These are phyloP conservation scores for Tonatia bakeri DNA, from an alignment of 2,113 vertebrate genomes.

Conservation along the genomic window DNA sequence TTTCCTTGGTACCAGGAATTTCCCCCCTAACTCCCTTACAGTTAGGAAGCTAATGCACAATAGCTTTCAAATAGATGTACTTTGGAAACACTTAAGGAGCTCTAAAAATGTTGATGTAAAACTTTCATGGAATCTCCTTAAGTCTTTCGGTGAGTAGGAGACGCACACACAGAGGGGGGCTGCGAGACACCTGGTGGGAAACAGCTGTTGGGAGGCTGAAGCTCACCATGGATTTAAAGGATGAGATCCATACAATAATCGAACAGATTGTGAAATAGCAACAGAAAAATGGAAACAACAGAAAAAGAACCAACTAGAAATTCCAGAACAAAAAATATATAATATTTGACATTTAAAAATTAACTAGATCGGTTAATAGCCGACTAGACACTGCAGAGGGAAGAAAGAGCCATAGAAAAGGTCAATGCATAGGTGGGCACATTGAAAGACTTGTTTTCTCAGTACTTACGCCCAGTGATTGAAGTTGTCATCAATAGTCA, in stretches of 20 bases:
- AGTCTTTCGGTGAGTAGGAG: background rate
- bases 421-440: background rate
- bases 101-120: background rate
- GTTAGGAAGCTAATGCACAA: background rate
- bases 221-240: background rate
- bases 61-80: background rate
- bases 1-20: background rate
- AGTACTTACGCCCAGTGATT: background rate
- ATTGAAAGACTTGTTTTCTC: background rate
- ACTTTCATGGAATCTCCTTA: background rate
- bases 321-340: no score
- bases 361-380: no score
- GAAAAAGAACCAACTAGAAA: background rate
- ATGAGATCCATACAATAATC: background rate
- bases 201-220: background rate
- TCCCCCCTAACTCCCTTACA: background rate
- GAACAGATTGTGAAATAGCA: background rate
- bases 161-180: background rate
- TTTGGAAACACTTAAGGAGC: background rate
- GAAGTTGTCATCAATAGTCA: background rate
- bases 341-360: no score
- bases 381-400: no score
- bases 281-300: background rate
- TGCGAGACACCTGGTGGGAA: background rate
- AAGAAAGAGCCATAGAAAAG: background rate